phyloP scores from a whole-genome alignment of 1,140 invertebrate species.

The Calephelis nemesis region DNA sequence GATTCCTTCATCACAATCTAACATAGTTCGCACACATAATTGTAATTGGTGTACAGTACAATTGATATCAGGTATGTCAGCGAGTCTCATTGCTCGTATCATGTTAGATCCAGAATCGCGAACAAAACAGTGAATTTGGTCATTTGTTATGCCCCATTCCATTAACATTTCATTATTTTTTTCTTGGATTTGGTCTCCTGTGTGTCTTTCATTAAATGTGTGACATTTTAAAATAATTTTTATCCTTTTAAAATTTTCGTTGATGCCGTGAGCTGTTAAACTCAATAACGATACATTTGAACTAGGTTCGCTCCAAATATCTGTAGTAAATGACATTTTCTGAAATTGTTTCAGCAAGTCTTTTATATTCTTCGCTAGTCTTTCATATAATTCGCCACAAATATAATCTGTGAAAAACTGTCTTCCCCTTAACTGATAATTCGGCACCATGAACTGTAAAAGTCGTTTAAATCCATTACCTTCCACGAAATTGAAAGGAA shows the following conservation, averaged over 20 bases:
- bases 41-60: neutral
- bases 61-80: neutral
- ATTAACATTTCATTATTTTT: slow-evolving; percentile 20
- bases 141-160: slow-evolving; percentile 19
- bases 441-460: neutral
- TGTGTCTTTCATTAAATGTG: slow-evolving; percentile 20
- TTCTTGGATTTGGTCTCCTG: slow-evolving; percentile 20
- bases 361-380: slow-evolving; percentile 20
- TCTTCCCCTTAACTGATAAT: slow-evolving; percentile 23
- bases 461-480: too few species aligned
- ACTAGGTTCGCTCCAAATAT: slow-evolving; percentile 18
- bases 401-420: slow-evolving; percentile 24
- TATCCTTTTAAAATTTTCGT: slow-evolving; percentile 22
- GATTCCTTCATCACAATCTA: slow-evolving; percentile 7
- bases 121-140: slow-evolving; percentile 20
- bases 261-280: slow-evolving; percentile 24
- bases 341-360: slow-evolving; percentile 22
- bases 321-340: slow-evolving; percentile 21
- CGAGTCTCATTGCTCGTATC: slow-evolving; percentile 3
- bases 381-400: slow-evolving; percentile 21
- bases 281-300: slow-evolving; percentile 22
- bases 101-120: slow-evolving; percentile 4
- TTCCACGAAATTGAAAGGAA: too few species aligned
- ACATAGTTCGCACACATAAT: neutral
- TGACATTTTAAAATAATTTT: slow-evolving; percentile 28